Conservation (phyloP, 2,113 vertebrate genomes). For the Aegotheles bennettii region DNA sequence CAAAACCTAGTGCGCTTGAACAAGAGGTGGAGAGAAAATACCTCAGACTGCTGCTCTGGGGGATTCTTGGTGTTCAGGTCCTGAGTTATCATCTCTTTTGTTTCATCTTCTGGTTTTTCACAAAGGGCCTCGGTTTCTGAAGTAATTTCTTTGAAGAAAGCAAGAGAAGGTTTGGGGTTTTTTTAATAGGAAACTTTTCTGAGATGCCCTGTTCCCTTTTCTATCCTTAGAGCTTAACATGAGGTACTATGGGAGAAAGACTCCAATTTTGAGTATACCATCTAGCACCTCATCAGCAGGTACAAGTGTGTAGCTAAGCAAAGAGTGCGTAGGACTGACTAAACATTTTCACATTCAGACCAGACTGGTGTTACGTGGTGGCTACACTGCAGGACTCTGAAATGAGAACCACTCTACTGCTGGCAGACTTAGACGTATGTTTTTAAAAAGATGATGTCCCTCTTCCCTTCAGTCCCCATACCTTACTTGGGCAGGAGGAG, state of each 20-base stretch:
- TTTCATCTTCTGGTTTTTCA: slow-evolving; percentile 88
- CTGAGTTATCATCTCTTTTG: slow-evolving; percentile 65
- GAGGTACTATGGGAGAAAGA: background rate
- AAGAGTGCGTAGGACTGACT: background rate
- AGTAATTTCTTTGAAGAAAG: slow-evolving; percentile 84
- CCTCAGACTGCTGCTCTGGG: slow-evolving; percentile 51
- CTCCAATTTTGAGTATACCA: background rate
- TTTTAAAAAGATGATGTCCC: background rate
- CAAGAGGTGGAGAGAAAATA: background rate
- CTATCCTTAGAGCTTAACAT: background rate
- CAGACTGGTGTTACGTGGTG: background rate
- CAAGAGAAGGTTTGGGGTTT: background rate
- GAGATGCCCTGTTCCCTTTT: background rate
- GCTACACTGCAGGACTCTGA: background rate
- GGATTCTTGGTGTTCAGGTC: slow-evolving; percentile 23
- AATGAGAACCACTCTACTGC: background rate
- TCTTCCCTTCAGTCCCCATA: background rate
- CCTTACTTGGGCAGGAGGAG: background rate
- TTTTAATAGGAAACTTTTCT: background rate
- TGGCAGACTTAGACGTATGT: background rate
- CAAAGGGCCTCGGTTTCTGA: slow-evolving; percentile 92
- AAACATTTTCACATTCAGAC: background rate
- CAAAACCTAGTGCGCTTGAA: background rate
- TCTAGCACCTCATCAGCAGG: background rate
- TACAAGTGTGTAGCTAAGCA: background rate